A percentile compares a stretch with the other conserved stretches of the same genome.
phyloP scores from a whole-genome alignment of 2,113 vertebrate genomes.

The Aegotheles bennettii region DNA sequence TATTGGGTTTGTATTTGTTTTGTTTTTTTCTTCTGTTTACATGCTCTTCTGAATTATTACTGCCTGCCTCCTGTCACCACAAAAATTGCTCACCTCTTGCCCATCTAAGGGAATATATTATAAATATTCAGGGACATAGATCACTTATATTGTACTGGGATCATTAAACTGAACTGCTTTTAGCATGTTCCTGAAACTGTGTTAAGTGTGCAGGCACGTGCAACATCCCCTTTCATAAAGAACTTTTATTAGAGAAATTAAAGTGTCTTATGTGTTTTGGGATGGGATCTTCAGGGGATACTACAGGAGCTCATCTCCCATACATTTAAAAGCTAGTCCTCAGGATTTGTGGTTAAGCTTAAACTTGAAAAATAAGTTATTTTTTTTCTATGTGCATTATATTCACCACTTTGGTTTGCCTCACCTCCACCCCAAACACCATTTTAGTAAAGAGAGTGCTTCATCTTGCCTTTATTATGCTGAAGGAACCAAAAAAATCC shows the following conservation, averaged over 20 bases:
- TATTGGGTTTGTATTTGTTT: rapidly evolving
- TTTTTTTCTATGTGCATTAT: not conserved
- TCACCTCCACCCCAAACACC: not conserved
- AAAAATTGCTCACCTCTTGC: not conserved
- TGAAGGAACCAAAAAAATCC: not conserved
- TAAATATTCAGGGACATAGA: not conserved
- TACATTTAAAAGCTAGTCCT: not conserved
- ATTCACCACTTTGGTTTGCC: not conserved
- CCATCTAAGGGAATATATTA: not conserved
- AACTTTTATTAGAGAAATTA: not conserved
- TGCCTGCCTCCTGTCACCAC: not conserved
- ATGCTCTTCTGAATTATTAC: not conserved
- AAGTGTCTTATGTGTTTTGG: not conserved
- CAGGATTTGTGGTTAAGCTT: not conserved
- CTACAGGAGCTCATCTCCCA: not conserved
- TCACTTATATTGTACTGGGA: not conserved
- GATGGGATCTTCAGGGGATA: not conserved
- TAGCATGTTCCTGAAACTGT: not conserved
- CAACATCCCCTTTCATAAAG: not conserved
- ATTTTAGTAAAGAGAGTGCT: not conserved
- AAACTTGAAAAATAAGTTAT: not conserved
- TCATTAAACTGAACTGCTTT: not conserved
- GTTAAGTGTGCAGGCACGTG: not conserved
- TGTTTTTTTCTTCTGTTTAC: not conserved
- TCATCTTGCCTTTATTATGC: not conserved